Percentiles rank a stretch among this genome's conserved stretches.
Conservation (phyloP, 1,140 invertebrate genomes). For the Diachasmimorpha longicaudata region DNA sequence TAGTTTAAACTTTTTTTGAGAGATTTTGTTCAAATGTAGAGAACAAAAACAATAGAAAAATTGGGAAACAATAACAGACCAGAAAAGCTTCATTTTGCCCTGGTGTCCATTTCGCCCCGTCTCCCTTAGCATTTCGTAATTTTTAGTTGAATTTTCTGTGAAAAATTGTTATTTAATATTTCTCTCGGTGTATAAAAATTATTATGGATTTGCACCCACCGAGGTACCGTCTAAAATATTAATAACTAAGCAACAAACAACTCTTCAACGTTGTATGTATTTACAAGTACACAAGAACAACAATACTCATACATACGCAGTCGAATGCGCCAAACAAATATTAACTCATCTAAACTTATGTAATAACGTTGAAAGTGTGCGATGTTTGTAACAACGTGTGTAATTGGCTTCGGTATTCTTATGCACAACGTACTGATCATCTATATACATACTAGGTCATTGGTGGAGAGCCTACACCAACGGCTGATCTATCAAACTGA, state of each 20-base stretch:
- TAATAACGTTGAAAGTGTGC: conserved; percentile 34
- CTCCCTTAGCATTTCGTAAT: too few species aligned
- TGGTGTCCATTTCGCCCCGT: too few species aligned
- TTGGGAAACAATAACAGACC: too few species aligned
- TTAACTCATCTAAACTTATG: conserved; percentile 28
- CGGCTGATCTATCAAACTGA: not conserved
- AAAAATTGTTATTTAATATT: too few species aligned
- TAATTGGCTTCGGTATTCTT: conserved; percentile 24
- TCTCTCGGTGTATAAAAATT: too few species aligned
- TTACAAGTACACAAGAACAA: conserved; percentile 9
- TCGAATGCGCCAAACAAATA: not conserved
- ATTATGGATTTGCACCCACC: not conserved
- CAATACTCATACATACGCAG: conserved; percentile 1
- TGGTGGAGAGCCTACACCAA: not conserved
- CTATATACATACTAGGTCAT: conserved; percentile 36
- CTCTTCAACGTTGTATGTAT: conserved; percentile 14
- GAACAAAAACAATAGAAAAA: too few species aligned
- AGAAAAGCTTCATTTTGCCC: too few species aligned
- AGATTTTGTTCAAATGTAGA: too few species aligned
- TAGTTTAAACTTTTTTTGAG: too few species aligned
- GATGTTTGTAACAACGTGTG: conserved; percentile 38
- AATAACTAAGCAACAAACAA: not conserved
- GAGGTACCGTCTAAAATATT: too few species aligned
- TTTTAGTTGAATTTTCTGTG: too few species aligned
- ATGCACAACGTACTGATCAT: conserved; percentile 21